phyloP scores from a whole-genome alignment of 2,113 vertebrate species.

The Rattus norvegicus region GRCr8 NC_086019.1:184034501-184035000 shows the following conservation, averaged over 20 bases:
- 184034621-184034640: not conserved
- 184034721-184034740: fast-evolving
- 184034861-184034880: not conserved
- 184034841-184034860: not conserved
- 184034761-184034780: conserved; percentile 40
- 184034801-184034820: conserved; percentile 48
- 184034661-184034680: conserved; percentile 16
- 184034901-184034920: not conserved
- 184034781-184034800: conserved; percentile 5
- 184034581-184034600: not conserved
- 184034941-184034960: not conserved
- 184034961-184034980: too few species aligned
- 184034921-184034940: not conserved
- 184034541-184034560: not conserved
- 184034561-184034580: not conserved
- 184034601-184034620: not conserved
- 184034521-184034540: not conserved
- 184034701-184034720: not conserved
- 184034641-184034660: conserved; percentile 41
- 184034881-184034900: not conserved
- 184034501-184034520: not conserved
- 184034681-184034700: conserved; percentile 35
- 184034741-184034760: not conserved
- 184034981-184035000: too few species aligned
- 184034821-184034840: conserved; percentile 44